Base-by-base conservation (phyloP, 2,797 vertebrate species). In the Sebastes itinus region DNA sequence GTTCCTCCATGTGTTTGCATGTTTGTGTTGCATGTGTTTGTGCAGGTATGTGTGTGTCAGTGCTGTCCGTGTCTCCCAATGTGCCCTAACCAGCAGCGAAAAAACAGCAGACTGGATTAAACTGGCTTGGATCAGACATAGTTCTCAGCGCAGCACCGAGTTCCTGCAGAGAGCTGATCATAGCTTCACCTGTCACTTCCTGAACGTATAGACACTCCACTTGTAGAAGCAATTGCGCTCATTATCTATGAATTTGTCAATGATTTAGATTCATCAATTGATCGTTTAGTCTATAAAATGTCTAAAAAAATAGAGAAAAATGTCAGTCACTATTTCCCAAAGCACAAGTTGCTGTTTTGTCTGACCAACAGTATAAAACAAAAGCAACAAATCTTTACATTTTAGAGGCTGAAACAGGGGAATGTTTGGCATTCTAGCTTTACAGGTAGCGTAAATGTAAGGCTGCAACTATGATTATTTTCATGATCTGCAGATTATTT, bases 51-150 rank as follows among this genome's bases (percentile, higher is more conserved):
- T 77, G 56, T 64, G 60, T 72, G 64, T 75, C 59, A 55, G 55
- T 76, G 61, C 27, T 79, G 76, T 75, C 55, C 64, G 65, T 55
- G 71, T 78, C 77, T 85, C 81, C 75, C 61, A 67, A 67, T 81
- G 73, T 73, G 81, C 68, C 22, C 63, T 83, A 78, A 86, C 86
- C 68, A 78, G 75, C 76, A 82, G 70, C 65, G 25, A 6, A 30
- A 78, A 68, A 82, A 79, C 72, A 80, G 82, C 77, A 84, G 77
- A 88, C 81, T 86, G 75, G 80, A 91, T 90, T 81, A 88, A 75
- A 83, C 88, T 76, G 78, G 75, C 77, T 74, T 25, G 55, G 70
- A 88, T 92, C 83, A 77, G 72, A 77, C 49, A 12, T 68, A 82
- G 81, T 85, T 87, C 71, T 77, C 68, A 75, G 64, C 35, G 23